Conservation (phyloP, 2,888 invertebrate genomes). For the Aporophyla lueneburgensis region DNA sequence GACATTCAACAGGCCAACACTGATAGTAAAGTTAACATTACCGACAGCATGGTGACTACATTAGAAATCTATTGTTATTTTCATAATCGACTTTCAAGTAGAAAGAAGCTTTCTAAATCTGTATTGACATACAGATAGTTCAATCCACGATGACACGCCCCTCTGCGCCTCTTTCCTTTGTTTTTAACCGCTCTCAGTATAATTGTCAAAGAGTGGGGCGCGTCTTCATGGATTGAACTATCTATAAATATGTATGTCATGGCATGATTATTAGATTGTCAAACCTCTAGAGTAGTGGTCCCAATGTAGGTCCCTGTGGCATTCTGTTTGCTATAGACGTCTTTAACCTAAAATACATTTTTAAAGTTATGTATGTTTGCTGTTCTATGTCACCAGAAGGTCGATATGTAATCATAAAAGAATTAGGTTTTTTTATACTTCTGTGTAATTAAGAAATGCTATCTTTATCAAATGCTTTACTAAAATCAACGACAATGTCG, state of each 20-base stretch:
- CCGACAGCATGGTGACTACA: constrained; percentile 62
- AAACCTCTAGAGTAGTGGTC: neutral
- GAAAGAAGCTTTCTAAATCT: too few relatives aligned
- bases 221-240: too few relatives aligned
- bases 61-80: neutral
- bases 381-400: neutral
- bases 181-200: too few relatives aligned
- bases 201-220: too few relatives aligned
- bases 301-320: neutral
- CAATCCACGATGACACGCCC: too few relatives aligned
- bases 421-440: neutral
- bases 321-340: neutral
- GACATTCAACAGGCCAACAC: constrained; percentile 92
- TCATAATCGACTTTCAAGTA: neutral
- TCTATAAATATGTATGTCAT: neutral
- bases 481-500: neutral
- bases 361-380: neutral
- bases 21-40: constrained; percentile 69
- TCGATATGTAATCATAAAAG: neutral
- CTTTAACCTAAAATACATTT: neutral
- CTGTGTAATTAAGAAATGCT: neutral
- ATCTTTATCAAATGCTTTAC: neutral
- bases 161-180: too few relatives aligned
- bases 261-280: neutral
- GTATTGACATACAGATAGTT: too few relatives aligned